Conservation (phyloP, 2,888 invertebrate genomes). For the Myathropa florea region DNA sequence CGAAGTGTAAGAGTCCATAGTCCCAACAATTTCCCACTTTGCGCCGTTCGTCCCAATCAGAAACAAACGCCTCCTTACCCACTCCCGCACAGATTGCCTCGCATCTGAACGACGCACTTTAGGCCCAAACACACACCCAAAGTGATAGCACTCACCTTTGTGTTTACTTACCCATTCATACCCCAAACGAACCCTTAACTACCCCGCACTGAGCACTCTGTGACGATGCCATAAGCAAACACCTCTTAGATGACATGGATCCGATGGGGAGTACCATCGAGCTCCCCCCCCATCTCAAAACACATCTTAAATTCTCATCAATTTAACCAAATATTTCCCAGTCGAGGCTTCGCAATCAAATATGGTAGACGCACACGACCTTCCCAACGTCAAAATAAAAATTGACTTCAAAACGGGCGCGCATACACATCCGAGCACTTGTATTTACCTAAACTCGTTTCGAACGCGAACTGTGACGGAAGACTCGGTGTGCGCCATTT, state of each 20-base stretch:
- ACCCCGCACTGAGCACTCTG: not conserved
- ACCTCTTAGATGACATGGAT: not conserved
- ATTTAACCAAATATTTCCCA: slow-evolving; percentile 52
- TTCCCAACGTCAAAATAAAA: not conserved
- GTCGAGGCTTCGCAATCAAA: slow-evolving; percentile 12
- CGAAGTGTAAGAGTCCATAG: too few relatives aligned
- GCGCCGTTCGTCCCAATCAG: too few relatives aligned
- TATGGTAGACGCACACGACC: not conserved
- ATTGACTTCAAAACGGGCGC: slow-evolving; percentile 13
- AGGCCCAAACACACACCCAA: not conserved
- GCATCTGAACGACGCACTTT: not conserved
- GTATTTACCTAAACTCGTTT: too few relatives aligned
- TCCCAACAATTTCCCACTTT: too few relatives aligned
- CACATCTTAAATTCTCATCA: slow-evolving; percentile 41
- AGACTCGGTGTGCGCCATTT: not conserved
- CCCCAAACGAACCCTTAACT: not conserved
- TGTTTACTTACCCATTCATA: not conserved
- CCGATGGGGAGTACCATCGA: too few relatives aligned
- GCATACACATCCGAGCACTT: too few relatives aligned
- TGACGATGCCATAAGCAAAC: slow-evolving; percentile 20
- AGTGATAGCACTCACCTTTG: not conserved
- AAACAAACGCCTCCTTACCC: too few relatives aligned
- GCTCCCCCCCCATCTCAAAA: not conserved
- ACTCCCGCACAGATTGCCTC: too few relatives aligned
- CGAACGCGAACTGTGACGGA: too few relatives aligned